Base-by-base conservation (phyloP, 2,888 invertebrate species). In the Monoplex corrugatus region DNA sequence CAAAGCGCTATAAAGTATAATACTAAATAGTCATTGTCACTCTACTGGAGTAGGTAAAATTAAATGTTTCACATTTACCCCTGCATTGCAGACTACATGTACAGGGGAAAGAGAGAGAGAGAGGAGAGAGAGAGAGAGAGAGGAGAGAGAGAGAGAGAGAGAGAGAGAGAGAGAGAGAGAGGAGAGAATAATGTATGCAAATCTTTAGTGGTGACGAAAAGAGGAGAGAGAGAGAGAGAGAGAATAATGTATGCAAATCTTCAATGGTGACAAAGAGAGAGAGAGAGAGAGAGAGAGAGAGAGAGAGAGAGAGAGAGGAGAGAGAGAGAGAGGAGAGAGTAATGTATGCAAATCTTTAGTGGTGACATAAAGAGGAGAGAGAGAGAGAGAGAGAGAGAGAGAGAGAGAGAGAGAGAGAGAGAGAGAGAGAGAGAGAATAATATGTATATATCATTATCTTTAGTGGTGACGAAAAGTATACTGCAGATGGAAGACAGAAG, bases 281-380 rank as follows among this genome's bases (percentile, higher is more conserved):
- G 63, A 16, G 35, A 57, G 57, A 57, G 57, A 86, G 38, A 86
- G 57, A 86, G 63, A 86, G 86, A 86, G 35, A 83, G 40, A 83
- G 38, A 83, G 40, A 83, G n/a, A 43, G 83, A 16, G 40, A 43
- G 83, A 43, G 44, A 19, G n/a, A 16, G n/a, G 83, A 40, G 44
- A 13, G 6, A 2, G 19, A 57, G 57, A 57, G 57, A 57, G 83
- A 83, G 19, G 13, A n/a, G 32, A 45, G 28, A 44, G 45, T 16
- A 45, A 44, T n/a, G n/a, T n/a, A n/a, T n/a, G n/a, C n/a, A n/a
- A n/a, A n/a, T n/a, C n/a, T n/a, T n/a, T n/a, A n/a, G n/a, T n/a
- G n/a, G n/a, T n/a, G n/a, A n/a, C n/a, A n/a, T n/a, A n/a, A n/a
- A n/a, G n/a, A n/a, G 16, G 50, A 50, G 50, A 50, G 50, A 50